Base-by-base conservation (phyloP, 2,113 vertebrate genomes). In the Pelodiscus sinensis region DNA sequence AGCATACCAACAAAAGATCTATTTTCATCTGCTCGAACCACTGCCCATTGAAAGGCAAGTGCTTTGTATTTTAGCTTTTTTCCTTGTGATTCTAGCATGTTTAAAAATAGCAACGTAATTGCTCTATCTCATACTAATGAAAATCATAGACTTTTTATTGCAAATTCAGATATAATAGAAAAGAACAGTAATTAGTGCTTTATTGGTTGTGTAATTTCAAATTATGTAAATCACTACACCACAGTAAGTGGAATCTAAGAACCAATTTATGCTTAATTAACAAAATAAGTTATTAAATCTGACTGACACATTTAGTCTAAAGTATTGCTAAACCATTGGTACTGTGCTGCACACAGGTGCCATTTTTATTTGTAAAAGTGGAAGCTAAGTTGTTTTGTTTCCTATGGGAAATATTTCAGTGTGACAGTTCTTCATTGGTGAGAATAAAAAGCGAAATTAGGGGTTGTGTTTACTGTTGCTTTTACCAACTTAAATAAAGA, bases 201-300 rank as follows among this genome's bases (percentile, higher is more conserved):
- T 87, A 93, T 93, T 94, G 25, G 25, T 77, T 94, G 15, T 79
- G 38, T 88, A 92, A 94, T 93, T 94, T 96, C 54, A 92, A 96
- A 94, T 96, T 87, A 94, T 94, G 93, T 88, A 94, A 94, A 94
- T 96, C 86, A 57, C 80, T 83, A 78, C 95, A 52, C 60, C 89
- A 79, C 9, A 88, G 3, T 29, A 92, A 93, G 68, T 94, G 65
- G 73, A 90, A 86, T 92, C 85, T 75, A 71, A 51, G 75, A 75
- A 73, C 79, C 5, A 90, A 86, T 94, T 95, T 92, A 80, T 85
- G 92, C 94, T 91, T 94, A 94, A 94, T 62, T 86, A 82, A 84
- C 57, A 92, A 57, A 91, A 79, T 1, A 22, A 85, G 7, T 65
- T 44, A n/a, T 57, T 95, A 68, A 71, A 3, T 54, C 58, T 89